Conservation (phyloP, 2,888 invertebrate genomes). For the Buathra laborator region DNA sequence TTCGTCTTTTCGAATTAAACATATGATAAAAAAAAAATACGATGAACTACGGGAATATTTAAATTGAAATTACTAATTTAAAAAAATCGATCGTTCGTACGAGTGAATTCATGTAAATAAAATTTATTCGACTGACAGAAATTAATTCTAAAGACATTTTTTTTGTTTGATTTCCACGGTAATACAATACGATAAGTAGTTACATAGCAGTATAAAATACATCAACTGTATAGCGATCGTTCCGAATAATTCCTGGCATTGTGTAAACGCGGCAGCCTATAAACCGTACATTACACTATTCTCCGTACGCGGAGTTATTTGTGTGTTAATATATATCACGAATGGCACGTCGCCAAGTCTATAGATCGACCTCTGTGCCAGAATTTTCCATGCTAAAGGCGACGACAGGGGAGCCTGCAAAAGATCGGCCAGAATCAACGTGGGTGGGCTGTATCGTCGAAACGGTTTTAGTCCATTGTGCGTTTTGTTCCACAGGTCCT, state of each 20-base stretch:
- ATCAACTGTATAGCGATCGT: neutral
- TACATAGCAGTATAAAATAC: neutral
- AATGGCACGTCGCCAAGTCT: conserved; percentile 74
- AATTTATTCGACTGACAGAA: neutral
- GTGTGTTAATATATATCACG: conserved; percentile 78
- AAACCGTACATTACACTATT: conserved; percentile 71
- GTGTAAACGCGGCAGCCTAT: conserved; percentile 70
- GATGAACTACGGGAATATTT: neutral
- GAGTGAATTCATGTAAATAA: neutral
- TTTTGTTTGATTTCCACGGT: neutral
- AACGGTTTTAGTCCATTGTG: neutral
- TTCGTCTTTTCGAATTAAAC: no score
- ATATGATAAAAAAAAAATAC: neutral
- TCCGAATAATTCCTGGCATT: conserved; percentile 48
- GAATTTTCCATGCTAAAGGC: conserved; percentile 11
- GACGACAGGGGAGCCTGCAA: conserved; percentile 4
- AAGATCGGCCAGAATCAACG: conserved; percentile 11
- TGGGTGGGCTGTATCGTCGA: neutral
- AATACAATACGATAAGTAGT: neutral
- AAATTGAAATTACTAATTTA: neutral
- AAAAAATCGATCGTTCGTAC: neutral
- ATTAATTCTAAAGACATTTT: neutral
- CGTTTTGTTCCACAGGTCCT: conserved; percentile 3
- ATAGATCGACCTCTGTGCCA: conserved; percentile 68
- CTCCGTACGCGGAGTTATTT: conserved; percentile 75